Conservation (phyloP, 1,140 invertebrate genomes). For the Campoletis sonorensis region DNA sequence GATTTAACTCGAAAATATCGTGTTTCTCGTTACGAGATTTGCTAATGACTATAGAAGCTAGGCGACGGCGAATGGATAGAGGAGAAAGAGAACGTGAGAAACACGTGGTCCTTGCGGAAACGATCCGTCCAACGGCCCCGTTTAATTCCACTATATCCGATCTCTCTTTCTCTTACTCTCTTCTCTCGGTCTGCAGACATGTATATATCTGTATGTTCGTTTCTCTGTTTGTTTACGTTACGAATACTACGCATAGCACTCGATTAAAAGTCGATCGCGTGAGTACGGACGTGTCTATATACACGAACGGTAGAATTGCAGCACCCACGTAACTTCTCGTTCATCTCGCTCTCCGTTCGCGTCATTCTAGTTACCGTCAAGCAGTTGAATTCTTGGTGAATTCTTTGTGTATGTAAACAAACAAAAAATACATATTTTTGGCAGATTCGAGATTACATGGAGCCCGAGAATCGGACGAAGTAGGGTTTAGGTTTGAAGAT, state of each 20-base stretch:
- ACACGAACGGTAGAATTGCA: background rate
- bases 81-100: background rate
- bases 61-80: background rate
- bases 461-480: too few relatives aligned
- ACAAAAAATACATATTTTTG: background rate
- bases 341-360: background rate
- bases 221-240: slow-evolving; percentile 7
- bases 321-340: background rate
- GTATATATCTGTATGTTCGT: too few relatives aligned
- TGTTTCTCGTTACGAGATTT: background rate
- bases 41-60: background rate
- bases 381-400: background rate
- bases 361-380: background rate
- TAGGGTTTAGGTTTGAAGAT: too few relatives aligned
- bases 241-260: slow-evolving; percentile 2
- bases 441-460: too few relatives aligned
- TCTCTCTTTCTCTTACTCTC: background rate
- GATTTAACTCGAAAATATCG: background rate
- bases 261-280: slow-evolving; percentile 13
- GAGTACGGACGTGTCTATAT: background rate
- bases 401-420: background rate
- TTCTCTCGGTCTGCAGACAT: background rate
- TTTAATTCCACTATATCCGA: background rate
- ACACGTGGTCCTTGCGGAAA: slow-evolving; percentile 9
- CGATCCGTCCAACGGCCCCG: background rate